These are phyloP conservation scores for Didymodactylos carnosus DNA, from an alignment of 2,888 invertebrate species.

Conservation along the genomic window DNA sequence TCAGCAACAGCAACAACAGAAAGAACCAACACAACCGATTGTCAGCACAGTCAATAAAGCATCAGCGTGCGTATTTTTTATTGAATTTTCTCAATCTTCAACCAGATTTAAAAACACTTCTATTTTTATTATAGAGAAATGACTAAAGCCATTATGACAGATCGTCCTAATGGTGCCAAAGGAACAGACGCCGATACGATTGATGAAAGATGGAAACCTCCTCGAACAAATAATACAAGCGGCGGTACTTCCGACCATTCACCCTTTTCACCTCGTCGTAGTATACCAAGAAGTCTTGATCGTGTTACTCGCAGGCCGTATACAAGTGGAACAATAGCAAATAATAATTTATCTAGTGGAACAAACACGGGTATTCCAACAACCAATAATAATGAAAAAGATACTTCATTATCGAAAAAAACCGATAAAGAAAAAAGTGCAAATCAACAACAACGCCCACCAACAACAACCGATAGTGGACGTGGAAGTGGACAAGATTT, in stretches of 20 bases:
- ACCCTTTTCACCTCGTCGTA: neutral
- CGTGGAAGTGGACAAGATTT: too few relatives aligned
- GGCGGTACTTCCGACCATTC: neutral
- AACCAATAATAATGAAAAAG: neutral
- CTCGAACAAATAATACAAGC: neutral
- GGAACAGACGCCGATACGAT: neutral
- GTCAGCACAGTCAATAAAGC: neutral
- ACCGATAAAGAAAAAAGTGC: too few relatives aligned
- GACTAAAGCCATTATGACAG: neutral
- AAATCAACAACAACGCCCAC: neutral
- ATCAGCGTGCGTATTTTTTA: neutral
- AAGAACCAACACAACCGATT: too few relatives aligned
- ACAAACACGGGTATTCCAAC: neutral
- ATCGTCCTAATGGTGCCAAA: neutral
- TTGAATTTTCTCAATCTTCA: neutral
- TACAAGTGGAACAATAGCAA: neutral
- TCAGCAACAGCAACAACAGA: neutral
- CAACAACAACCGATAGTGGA: neutral
- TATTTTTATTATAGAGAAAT: neutral
- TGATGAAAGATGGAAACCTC: neutral
- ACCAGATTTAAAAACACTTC: neutral
- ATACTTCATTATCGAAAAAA: neutral
- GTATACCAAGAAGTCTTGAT: neutral
- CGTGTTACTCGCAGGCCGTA: neutral
- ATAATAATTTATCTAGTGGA: neutral